phyloP scores from a whole-genome alignment of 2,797 vertebrate species.

The Zalophus californianus region DNA sequence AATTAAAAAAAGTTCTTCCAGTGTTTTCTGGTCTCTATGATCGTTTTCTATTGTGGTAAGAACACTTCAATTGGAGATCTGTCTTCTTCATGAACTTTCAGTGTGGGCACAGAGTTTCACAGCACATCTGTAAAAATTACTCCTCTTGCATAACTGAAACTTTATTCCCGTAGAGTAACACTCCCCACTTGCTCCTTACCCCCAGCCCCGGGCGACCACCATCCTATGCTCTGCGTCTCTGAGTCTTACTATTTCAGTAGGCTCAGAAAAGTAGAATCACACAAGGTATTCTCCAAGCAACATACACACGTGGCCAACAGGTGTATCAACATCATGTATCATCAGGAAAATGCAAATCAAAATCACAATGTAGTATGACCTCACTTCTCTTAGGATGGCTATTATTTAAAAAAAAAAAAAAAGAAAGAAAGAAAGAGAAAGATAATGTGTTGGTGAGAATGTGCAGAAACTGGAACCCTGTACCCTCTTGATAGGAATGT shows the following conservation, averaged over 20 bases:
- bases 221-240: too few species aligned
- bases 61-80: not conserved
- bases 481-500: not conserved
- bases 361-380: not conserved
- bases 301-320: not conserved
- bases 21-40: not conserved
- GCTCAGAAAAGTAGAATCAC: not conserved
- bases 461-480: not conserved
- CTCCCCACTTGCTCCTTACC: too few species aligned
- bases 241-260: not conserved
- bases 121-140: not conserved
- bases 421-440: not conserved
- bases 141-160: too few species aligned
- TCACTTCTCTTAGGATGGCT: not conserved
- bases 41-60: not conserved
- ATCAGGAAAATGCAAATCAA: not conserved
- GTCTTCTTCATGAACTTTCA: not conserved
- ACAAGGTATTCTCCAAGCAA: not conserved
- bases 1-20: not conserved
- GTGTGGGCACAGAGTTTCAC: too few species aligned
- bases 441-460: not conserved
- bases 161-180: not conserved
- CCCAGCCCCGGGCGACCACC: fast-evolving
- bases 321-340: not conserved
- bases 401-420: not conserved